A percentile compares a stretch with the other conserved stretches of the same genome.
Evolutionary conservation across 2,888 invertebrate species (phyloP).

Genomic region (Sinopyrophorus schimmeli): DNA sequence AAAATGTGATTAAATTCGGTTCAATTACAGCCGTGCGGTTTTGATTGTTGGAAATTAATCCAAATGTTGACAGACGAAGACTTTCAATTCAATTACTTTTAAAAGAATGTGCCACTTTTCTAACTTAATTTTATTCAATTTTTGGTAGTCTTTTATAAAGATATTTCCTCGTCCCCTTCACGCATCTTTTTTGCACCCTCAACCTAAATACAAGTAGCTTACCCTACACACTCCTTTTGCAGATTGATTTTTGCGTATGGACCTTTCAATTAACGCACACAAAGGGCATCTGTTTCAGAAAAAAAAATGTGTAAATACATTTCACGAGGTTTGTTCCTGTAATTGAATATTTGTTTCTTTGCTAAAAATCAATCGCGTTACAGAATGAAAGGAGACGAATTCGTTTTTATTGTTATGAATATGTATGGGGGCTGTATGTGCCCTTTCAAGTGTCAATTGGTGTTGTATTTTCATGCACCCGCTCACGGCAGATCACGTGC

Average conservation of each 20-base stretch:
- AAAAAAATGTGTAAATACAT: slow-evolving; percentile 43
- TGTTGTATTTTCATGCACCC: slow-evolving; percentile 44
- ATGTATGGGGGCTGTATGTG: slow-evolving; percentile 29
- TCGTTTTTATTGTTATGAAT: slow-evolving; percentile 24
- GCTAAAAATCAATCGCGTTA: neutral
- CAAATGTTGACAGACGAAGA: slow-evolving; percentile 46
- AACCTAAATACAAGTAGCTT: slow-evolving; percentile 31
- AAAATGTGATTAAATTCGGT: slow-evolving; percentile 53
- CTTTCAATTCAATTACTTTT: too few relatives aligned
- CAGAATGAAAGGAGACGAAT: slow-evolving; percentile 7
- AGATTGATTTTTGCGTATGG: slow-evolving; percentile 53
- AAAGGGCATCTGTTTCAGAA: slow-evolving; percentile 40
- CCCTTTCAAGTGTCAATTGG: slow-evolving; percentile 31
- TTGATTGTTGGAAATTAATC: slow-evolving; percentile 47
- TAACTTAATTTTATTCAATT: too few relatives aligned
- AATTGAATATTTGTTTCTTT: slow-evolving; percentile 2
- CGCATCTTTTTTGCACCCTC: slow-evolving; percentile 13
- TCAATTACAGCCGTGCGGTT: slow-evolving; percentile 40
- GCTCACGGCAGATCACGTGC: slow-evolving; percentile 52
- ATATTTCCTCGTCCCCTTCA: too few relatives aligned
- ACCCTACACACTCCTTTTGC: slow-evolving; percentile 36
- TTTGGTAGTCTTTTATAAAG: slow-evolving; percentile 5
- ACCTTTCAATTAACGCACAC: slow-evolving; percentile 51
- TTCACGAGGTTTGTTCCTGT: slow-evolving; percentile 15
- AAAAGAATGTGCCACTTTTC: too few relatives aligned